Base-by-base conservation (phyloP, 1,140 invertebrate species). In the Hycleus cichorii region DNA sequence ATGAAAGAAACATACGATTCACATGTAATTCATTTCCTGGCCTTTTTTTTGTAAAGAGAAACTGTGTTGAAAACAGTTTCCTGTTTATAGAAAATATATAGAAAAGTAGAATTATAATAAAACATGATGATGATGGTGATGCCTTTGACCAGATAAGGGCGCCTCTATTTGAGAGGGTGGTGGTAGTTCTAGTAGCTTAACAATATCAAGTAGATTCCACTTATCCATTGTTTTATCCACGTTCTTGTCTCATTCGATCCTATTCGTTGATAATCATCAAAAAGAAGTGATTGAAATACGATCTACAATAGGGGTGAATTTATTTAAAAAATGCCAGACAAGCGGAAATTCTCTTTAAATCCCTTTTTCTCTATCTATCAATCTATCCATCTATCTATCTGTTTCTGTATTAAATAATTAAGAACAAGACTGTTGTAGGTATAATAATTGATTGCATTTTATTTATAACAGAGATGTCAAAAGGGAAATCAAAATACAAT, bases 401-500 rank as follows among this genome's bases (percentile, higher is more conserved):
- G 10, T 10, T 18, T 18, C 18, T 18, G 18, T 18, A 18, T 18
- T 18, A 18, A 18, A 18, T 18, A 18, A 18, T 18, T 18, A 18
- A 18, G 18, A 18, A 18, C 18, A 18, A 18, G 18, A 18, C 18
- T 18, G 18, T 18, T 18, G 1, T 18, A 18, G 18, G 18, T 18
- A 18, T 18, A 18, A 9, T 42, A 42, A 42, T 42, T 42, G 32
- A 32, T 42, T 42, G 11, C 3, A 9, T 42, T 42, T 42, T 42
- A 42, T 42, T 42, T 5, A 10, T 42, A 10, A 10, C 3, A 11
- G 10, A 43, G 44, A 39, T 32, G 57, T 47, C 27, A 12, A 39
- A 49, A 57, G 54, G 51, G 54, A 47, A 56, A 50, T 45, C 42
- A 57, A 48, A 57, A 61, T 57, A 57, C 59, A 60, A 57, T 64